These are phyloP conservation scores for Pedetes capensis DNA, from an alignment of 2,113 vertebrate species.

Conservation along the genomic window DNA sequence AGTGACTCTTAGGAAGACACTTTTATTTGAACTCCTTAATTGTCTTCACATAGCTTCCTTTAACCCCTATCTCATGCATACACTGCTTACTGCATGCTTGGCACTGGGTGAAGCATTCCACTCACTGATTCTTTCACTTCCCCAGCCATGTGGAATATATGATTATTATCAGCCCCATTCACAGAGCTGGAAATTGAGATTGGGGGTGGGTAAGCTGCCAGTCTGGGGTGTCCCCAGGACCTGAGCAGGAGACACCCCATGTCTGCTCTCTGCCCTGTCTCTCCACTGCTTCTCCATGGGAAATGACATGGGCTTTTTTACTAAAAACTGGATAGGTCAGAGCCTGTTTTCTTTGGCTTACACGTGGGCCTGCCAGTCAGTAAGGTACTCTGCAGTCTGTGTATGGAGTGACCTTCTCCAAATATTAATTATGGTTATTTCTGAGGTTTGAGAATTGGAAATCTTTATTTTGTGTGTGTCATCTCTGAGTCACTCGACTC, in stretches of 20 bases:
- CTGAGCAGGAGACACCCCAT: too few species aligned
- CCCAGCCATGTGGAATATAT: accelerated
- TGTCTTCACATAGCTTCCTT: not conserved
- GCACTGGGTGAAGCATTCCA: accelerated
- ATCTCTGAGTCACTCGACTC: not conserved
- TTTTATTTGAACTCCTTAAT: not conserved
- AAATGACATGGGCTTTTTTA: not conserved
- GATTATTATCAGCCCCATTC: too few species aligned
- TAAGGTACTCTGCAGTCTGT: accelerated
- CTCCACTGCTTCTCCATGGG: not conserved
- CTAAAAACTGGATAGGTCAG: not conserved
- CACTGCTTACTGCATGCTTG: accelerated
- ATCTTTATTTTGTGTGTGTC: not conserved
- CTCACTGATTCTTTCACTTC: too few species aligned
- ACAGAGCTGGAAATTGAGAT: not conserved
- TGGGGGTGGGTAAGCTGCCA: accelerated
- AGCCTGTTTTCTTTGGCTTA: not conserved
- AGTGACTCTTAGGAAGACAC: not conserved
- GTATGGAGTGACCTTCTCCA: not conserved
- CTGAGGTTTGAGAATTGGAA: not conserved
- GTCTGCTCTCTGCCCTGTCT: too few species aligned
- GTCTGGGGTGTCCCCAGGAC: accelerated
- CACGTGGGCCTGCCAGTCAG: not conserved
- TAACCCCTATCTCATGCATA: accelerated
- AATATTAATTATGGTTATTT: not conserved